Base-by-base conservation (phyloP, 2,797 vertebrate species). In the Botia kubotai region DNA sequence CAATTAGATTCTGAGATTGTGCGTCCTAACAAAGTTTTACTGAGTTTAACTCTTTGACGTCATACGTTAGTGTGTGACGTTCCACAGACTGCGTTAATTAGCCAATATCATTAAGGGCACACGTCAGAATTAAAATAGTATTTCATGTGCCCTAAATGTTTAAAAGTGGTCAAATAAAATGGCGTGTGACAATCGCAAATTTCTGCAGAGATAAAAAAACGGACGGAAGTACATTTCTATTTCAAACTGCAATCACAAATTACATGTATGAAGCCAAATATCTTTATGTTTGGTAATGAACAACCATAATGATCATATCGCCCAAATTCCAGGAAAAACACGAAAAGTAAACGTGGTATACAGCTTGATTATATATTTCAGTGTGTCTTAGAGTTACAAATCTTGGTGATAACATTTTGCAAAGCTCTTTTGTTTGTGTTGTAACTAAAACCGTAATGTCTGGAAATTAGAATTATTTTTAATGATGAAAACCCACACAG, bases 351-450 rank as follows among this genome's bases (percentile, higher is more conserved):
- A 39, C 1, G 43, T 29, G 29, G 8, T 11, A 23, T 8, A 5
- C 43, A 33, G 46, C 7, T 48, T 55, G 13, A 67, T 55, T 21
- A 6, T 65, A 55, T 57, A 43, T 68, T 3, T 11, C 2, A 23
- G 12, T 63, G 16, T 52, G 26, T 63, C 50, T 57, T 13, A 75
- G 21, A 33, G 29, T 43, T 19, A 57, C 39, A 8, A 52, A 65
- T 52, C 2, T 4, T 65, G 53, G 36, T 66, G 62, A 67, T 77
- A 62, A 39, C 48, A 55, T 55, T 39, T 46, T 52, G 26, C 46
- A 65, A 52, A 75, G 33, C 33, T 23, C 23, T 55, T 7, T 13
- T 36, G 63, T 57, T 68, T 57, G 52, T 57, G 19, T 58, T 1
- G 6, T 57, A 29, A 10, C 39, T 53, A 2, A 67, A 67, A 17